Conservation (phyloP, 1,140 invertebrate species). For the Nasonia vitripennis region DNA sequence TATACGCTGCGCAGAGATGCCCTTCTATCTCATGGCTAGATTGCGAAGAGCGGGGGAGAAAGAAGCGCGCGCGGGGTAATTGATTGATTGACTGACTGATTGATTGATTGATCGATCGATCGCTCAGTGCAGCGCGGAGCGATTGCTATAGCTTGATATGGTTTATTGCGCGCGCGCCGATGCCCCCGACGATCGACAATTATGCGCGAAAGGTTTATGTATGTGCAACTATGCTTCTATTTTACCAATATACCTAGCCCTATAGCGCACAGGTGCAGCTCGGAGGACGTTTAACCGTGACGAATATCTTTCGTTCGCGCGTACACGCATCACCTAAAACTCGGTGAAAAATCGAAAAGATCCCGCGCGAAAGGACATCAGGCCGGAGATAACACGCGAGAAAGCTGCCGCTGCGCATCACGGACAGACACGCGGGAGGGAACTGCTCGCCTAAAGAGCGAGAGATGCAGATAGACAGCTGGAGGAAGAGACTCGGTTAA, state of each 20-base stretch:
- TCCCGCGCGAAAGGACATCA: neutral
- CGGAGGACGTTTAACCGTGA: neutral
- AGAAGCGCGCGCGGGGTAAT: neutral
- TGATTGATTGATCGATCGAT: slow-evolving; percentile 23
- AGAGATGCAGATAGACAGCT: slow-evolving; percentile 4
- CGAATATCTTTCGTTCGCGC: neutral
- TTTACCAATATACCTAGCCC: no score
- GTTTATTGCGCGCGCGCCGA: neutral
- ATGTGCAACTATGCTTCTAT: no score
- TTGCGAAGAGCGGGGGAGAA: neutral
- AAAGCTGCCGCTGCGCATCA: neutral
- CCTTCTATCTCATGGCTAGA: neutral
- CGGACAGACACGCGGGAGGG: neutral
- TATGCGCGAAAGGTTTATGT: no score
- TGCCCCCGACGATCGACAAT: no score
- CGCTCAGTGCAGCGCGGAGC: neutral
- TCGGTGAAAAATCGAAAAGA: neutral
- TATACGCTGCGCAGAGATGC: neutral
- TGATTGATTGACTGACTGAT: slow-evolving; percentile 19
- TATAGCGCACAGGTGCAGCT: no score
- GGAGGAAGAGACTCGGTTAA: neutral
- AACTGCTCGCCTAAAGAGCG: neutral
- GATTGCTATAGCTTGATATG: neutral
- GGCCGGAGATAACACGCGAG: slow-evolving; percentile 27
- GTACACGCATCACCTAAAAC: neutral